Base-by-base conservation (phyloP, 2,888 invertebrate genomes). In the Tetrapedia diversipes region DNA sequence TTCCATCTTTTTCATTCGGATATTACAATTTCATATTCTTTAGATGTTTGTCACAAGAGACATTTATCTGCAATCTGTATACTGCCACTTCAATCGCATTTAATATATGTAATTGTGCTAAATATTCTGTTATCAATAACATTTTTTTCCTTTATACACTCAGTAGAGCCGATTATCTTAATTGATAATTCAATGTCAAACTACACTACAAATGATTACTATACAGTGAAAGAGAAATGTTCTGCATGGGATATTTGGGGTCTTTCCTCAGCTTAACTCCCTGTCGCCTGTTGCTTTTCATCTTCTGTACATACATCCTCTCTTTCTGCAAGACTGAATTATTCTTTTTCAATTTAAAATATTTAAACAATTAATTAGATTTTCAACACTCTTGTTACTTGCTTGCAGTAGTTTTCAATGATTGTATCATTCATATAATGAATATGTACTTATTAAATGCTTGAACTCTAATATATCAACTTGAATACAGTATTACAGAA, bases 121-220 rank as follows among this genome's bases (percentile, higher is more conserved):
- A 89, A 85, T 89, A 89, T 84, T 82, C 75, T 83, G 85, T 79
- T 77, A 79, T 85, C 84, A 77, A 76, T 85, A 84, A 86, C 82
- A 80, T 75, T 86, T 81, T 77, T 81, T 84, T 82, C 80, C 86
- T 90, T 90, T 89, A 89, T 89, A 89, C 89, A 90, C 85, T 90
- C 87, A 89, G 87, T 89, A 90, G 89, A 89, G 88, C 90, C 90
- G 88, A 90, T 90, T 89, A 89, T 84, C 88, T 89, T 86, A 88
- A 82, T 86, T 86, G 77, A 87, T 90, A 89, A 88, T 89, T 89
- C 87, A 89, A 88, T 90, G 90, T 89, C 88, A 88, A 89, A 89
- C 89, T 90, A 90, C 87, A 80, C 89, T 90, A 90, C 72, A 89
- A 90, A 91, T 90, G 90, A 90, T 91, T 90, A 90, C 90, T 91